Evolutionary conservation across 2,888 invertebrate genomes (phyloP).

Genomic region (Candidula unifasciata): DNA sequence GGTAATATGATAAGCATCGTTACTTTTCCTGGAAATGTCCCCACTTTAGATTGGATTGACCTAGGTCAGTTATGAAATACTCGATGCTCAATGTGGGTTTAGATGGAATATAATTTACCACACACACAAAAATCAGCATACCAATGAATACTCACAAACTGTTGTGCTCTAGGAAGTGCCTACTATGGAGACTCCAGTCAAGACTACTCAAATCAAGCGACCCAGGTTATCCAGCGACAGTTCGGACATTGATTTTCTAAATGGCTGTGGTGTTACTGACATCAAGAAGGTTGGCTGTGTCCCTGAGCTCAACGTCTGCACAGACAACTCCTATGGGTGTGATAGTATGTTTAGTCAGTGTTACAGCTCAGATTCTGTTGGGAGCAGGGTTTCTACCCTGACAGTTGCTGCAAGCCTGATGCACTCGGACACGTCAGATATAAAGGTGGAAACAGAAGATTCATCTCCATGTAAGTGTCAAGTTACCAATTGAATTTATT

Average conservation of each 20-base stretch:
- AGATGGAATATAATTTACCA: no score
- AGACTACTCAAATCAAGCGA: conserved; percentile 24
- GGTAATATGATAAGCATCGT: no score
- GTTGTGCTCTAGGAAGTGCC: conserved; percentile 34
- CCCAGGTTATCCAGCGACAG: conserved; percentile 3
- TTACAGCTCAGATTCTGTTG: neutral
- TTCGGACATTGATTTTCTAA: neutral
- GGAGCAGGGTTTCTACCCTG: neutral
- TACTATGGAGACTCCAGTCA: conserved; percentile 24
- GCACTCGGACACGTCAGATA: neutral
- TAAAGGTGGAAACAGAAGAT: neutral
- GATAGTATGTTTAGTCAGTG: neutral
- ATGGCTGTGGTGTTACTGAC: neutral
- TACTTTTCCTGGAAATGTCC: no score
- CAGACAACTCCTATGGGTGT: neutral
- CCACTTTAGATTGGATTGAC: no score
- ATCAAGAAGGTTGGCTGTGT: neutral
- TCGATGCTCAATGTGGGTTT: no score
- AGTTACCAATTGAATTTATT: no score
- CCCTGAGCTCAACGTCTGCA: neutral
- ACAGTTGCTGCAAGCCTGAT: neutral
- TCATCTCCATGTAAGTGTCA: neutral
- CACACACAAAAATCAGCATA: neutral
- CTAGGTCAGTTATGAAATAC: no score
- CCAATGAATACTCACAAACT: neutral